phyloP scores from a whole-genome alignment of 2,888 invertebrate genomes.

The Meta bourneti region DNA sequence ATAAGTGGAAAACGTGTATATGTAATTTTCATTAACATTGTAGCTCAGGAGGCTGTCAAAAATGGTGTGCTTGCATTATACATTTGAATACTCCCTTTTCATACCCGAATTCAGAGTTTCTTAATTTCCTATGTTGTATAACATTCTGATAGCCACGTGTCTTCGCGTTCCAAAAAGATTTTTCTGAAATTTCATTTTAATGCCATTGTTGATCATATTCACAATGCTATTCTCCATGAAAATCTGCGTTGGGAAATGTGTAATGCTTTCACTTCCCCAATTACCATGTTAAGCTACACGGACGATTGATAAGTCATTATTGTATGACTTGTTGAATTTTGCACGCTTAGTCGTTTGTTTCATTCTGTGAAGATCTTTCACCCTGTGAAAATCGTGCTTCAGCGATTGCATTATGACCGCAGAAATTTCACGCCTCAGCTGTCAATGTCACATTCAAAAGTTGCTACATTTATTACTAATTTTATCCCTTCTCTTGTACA shows the following conservation, averaged over 20 bases:
- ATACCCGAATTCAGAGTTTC: too few relatives aligned
- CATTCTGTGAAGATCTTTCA: constrained; percentile 15
- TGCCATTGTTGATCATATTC: too few relatives aligned
- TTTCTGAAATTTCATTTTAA: too few relatives aligned
- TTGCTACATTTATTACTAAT: constrained; percentile 64
- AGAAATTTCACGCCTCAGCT: constrained; percentile 67
- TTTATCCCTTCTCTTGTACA: constrained; percentile 5
- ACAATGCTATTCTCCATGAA: background rate
- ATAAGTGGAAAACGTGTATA: too few relatives aligned
- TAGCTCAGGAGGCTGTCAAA: too few relatives aligned
- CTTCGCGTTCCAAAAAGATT: too few relatives aligned
- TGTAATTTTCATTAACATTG: too few relatives aligned
- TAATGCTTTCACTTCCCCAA: background rate
- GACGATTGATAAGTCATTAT: background rate
- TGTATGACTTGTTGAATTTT: constrained; percentile 1
- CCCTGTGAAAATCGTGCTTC: constrained; percentile 33
- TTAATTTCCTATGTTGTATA: too few relatives aligned
- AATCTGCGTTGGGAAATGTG: background rate
- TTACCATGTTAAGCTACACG: background rate
- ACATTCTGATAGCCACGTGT: too few relatives aligned
- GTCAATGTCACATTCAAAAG: constrained; percentile 70
- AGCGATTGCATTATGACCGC: constrained; percentile 38
- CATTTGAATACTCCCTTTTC: too few relatives aligned
- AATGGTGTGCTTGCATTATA: too few relatives aligned
- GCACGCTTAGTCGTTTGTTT: constrained; percentile 36